These are phyloP conservation scores for Delia radicum DNA, from an alignment of 1,140 invertebrate species.

Conservation along the genomic window DNA sequence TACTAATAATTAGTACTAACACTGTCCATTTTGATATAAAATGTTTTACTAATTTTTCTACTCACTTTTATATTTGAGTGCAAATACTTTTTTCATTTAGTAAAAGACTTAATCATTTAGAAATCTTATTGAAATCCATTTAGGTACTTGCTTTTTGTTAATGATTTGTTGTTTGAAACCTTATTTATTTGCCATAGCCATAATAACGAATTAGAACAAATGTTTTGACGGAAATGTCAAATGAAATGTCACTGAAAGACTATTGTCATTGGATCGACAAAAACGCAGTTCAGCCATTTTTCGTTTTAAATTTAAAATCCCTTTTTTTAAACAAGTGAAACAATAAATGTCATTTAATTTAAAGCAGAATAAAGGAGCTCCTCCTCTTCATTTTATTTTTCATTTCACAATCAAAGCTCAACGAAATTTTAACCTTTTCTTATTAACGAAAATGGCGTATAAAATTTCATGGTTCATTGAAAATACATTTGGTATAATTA, in stretches of 20 bases:
- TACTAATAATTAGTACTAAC: too few relatives aligned
- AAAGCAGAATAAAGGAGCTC: not conserved
- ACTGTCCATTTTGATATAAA: too few relatives aligned
- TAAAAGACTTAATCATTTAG: too few relatives aligned
- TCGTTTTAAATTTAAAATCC: not conserved
- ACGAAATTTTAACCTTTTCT: conserved; percentile 11
- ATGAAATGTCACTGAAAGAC: not conserved
- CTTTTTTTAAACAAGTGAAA: not conserved
- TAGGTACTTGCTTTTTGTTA: too few relatives aligned
- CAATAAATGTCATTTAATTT: not conserved
- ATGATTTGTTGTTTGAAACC: conserved; percentile 7
- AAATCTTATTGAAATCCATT: too few relatives aligned
- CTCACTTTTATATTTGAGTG: too few relatives aligned
- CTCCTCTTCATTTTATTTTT: not conserved
- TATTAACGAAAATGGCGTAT: conserved; percentile 8
- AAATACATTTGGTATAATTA: conserved; percentile 14
- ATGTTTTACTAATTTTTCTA: too few relatives aligned
- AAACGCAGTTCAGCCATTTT: not conserved
- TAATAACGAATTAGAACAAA: not conserved
- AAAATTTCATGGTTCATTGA: conserved; percentile 7
- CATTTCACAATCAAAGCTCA: not conserved
- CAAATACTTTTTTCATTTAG: too few relatives aligned
- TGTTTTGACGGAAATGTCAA: conserved; percentile 24
- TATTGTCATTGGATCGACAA: not conserved
- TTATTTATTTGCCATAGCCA: not conserved